These are phyloP conservation scores for Larimichthys polyactis DNA, from an alignment of 2,113 vertebrate species.

Conservation along the genomic window DNA sequence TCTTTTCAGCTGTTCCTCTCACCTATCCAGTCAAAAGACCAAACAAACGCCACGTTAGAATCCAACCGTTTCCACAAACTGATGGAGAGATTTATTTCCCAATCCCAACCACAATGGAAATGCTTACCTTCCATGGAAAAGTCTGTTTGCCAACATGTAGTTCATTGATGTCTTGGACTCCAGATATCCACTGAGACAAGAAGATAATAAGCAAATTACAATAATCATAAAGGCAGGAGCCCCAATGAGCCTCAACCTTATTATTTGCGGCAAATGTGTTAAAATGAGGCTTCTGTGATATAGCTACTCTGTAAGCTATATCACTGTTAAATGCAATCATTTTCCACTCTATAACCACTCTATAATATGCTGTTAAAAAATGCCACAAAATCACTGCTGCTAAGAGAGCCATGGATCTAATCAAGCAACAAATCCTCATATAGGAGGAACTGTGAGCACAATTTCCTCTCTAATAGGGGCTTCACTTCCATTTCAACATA, in stretches of 20 bases:
- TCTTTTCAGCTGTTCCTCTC: conserved; percentile 68
- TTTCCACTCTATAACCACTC: conserved; percentile 41
- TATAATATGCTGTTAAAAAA: conserved; percentile 62
- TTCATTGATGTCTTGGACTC: conserved; percentile 98
- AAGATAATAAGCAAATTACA: conserved; percentile 72
- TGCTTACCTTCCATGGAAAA: conserved; percentile 94
- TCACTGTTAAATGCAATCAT: conserved; percentile 41
- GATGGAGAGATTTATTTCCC: conserved; percentile 68
- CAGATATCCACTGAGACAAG: conserved; percentile 86
- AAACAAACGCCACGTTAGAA: conserved; percentile 74
- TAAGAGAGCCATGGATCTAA: conserved; percentile 51
- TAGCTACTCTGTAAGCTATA: conserved; percentile 31
- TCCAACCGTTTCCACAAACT: conserved; percentile 70
- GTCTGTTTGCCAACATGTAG: conserved; percentile 92
- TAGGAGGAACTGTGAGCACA: conserved; percentile 57
- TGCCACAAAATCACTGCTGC: conserved; percentile 53
- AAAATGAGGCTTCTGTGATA: conserved; percentile 47
- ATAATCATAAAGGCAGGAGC: conserved; percentile 58
- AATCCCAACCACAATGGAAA: conserved; percentile 78
- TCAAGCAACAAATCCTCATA: conserved; percentile 68
- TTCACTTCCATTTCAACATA: conserved; percentile 45
- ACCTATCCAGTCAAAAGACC: conserved; percentile 74
- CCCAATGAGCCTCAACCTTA: conserved; percentile 19
- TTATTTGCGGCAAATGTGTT: conserved; percentile 64
- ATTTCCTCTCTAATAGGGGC: conserved; percentile 55